phyloP scores from a whole-genome alignment of 2,113 vertebrate genomes.

The Platichthys flesus region DNA sequence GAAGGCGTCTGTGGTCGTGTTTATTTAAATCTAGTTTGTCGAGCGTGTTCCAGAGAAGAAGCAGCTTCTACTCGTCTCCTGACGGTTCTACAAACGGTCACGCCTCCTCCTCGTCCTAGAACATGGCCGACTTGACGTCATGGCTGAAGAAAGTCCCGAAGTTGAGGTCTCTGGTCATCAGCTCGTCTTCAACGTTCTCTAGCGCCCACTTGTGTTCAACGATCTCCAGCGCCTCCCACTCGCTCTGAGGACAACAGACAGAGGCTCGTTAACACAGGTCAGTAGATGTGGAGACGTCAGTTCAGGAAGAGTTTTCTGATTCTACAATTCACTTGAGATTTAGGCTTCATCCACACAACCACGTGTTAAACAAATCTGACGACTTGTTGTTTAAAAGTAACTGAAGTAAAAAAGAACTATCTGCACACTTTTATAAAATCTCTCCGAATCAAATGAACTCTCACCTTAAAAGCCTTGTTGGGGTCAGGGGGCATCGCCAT shows the following conservation, averaged over 20 bases:
- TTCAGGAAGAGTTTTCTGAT: too few relatives aligned
- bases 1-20: background rate
- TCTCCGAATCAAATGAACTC: background rate
- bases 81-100: too few relatives aligned
- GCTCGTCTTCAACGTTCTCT: slow-evolving; percentile 87
- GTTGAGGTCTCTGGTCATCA: slow-evolving; percentile 82
- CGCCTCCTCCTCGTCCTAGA: slow-evolving; percentile 30
- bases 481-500: slow-evolving; percentile 83
- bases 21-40: background rate
- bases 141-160: slow-evolving; percentile 74
- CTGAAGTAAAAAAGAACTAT: background rate
- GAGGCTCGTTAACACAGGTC: background rate
- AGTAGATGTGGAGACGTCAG: too few relatives aligned
- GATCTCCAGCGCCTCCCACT: slow-evolving; percentile 89
- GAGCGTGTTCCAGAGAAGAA: background rate
- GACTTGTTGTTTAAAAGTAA: too few relatives aligned
- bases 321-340: too few relatives aligned
- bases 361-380: too few relatives aligned
- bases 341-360: too few relatives aligned
- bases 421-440: too few relatives aligned
- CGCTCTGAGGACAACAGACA: slow-evolving; percentile 75
- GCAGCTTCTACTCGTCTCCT: background rate
- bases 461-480: slow-evolving; percentile 88
- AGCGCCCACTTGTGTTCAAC: slow-evolving; percentile 87
- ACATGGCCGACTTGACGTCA: slow-evolving; percentile 53